Conservation (phyloP, 2,888 invertebrate genomes). For the Amblyjoppa fuscipennis region DNA sequence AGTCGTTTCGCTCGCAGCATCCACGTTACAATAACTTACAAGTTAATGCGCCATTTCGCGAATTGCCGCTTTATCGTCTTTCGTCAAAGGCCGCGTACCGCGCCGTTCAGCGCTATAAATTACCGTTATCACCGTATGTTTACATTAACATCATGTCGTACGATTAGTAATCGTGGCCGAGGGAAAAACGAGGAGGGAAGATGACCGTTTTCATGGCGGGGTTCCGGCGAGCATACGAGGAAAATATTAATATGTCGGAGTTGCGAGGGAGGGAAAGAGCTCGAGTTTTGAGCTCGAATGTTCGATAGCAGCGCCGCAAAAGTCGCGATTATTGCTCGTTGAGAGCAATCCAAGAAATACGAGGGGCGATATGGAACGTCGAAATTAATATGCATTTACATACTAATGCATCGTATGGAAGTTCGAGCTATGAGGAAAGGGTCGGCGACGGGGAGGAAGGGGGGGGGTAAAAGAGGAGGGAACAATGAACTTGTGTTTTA, state of each 20-base stretch:
- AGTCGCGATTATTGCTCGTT: slow-evolving; percentile 74
- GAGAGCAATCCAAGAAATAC: slow-evolving; percentile 56
- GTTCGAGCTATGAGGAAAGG: slow-evolving; percentile 9
- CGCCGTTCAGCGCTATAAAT: slow-evolving; percentile 78
- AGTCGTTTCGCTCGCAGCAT: slow-evolving; percentile 9
- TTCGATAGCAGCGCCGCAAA: slow-evolving; percentile 59
- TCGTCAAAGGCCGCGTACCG: slow-evolving; percentile 69
- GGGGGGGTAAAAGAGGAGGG: slow-evolving; percentile 75
- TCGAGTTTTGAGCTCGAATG: slow-evolving; percentile 14
- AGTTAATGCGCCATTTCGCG: slow-evolving; percentile 69
- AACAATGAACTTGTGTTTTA: slow-evolving; percentile 81
- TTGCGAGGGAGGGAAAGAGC: slow-evolving; percentile 19
- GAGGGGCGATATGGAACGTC: slow-evolving; percentile 49
- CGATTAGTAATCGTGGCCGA: slow-evolving; percentile 81
- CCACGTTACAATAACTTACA: slow-evolving; percentile 56
- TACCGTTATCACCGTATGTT: slow-evolving; percentile 80
- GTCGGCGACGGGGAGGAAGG: background rate
- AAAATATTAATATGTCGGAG: slow-evolving; percentile 40
- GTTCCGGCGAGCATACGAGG: slow-evolving; percentile 33
- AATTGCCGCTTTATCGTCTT: slow-evolving; percentile 66
- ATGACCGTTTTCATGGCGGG: slow-evolving; percentile 49
- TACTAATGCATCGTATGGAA: slow-evolving; percentile 33
- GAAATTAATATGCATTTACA: slow-evolving; percentile 55
- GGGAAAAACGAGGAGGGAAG: slow-evolving; percentile 38
- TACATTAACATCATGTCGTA: slow-evolving; percentile 82